Base-by-base conservation (phyloP, 2,797 vertebrate species). In the Setipinna tenuifilis region DNA sequence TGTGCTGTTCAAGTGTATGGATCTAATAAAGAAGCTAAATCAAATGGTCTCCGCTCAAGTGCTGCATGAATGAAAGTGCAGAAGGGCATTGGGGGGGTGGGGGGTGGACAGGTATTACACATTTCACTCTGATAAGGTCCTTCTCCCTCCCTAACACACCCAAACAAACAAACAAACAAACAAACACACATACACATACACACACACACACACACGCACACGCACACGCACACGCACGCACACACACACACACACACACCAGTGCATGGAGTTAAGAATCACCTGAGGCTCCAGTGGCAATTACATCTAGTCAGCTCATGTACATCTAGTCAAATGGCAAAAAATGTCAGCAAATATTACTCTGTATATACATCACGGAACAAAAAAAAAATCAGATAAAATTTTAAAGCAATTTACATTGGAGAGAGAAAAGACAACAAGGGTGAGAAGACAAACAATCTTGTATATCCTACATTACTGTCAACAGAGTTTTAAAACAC, bases 401-500 rank as follows among this genome's bases (percentile, higher is more conserved):
- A 88, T 41, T 41, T 89, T 91, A 93, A 94, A 96, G 91, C 90
- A 90, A 89, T 86, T 81, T 92, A 91, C 92, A 93, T 91, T 58
- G 71, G 88, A 90, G 81, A 82, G 82, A 92, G 85, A 68, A 71
- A 50, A 88, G 82, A 88, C 61, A 87, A 92, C 85, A 48, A 90
- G 28, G 65, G 28, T 92, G 86, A 88, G 61, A 48, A 83, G 82
- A 62, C 7, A 10, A 68, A 87, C 81, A 44, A 35, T 82, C 6
- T 83, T 75, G 68, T 17, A 71, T 71, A 85, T 86, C 89, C 86
- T 82, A 90, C 48, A 85, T 87, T 82, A 86, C 92, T 88, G 88
- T 81, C 87, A 90, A 92, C 81, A 89, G 91, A 95, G 95, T 95
- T 94, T 94, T 96, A 95, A 90, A 89, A 88, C 83, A 84, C 89